Base-by-base conservation (phyloP, 2,888 invertebrate species). In the Asteroscopus sphinx region DNA sequence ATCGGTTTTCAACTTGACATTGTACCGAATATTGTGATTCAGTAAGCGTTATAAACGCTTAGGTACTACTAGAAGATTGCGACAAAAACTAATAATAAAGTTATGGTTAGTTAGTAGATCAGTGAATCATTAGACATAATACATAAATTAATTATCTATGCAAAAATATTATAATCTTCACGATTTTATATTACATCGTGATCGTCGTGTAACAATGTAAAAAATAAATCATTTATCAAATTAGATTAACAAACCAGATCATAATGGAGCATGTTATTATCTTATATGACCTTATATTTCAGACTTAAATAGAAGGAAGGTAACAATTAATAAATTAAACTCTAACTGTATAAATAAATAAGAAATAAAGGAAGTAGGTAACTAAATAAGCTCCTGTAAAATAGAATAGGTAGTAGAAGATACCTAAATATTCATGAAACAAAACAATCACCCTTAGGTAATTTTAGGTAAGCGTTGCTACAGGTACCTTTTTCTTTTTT, bases 1-100 rank as follows among this genome's bases (percentile, higher is more conserved):
- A 47, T 58, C 47, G 55, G 69, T 74, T 76, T 79, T 81, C 74
- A 83, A 83, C 80, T 83, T 83, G 83, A 85, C 83, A 83, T 84
- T 85, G 84, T 69, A 61, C 73, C 57, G 62, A 69, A 77, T 76
- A 69, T 66, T 60, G 47, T 54, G 51, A 67, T 64, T 49, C 41
- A 51, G 47, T 67, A 47, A 48, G 33, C 17, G 49, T 60, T 36
- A n/a, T n/a, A n/a, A n/a, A n/a, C n/a, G n/a, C 46, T 13, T 21
- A 21, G 17, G 17, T 25, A 53, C 35, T 25, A 53, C 35, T 40
- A 25, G 7, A 15, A 28, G 13, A 69, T 54, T 54, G 36, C 49
- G 47, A 56, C 30, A 26, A 39, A 66, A 28, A 33, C 1, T 36
- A 4, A 36, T 25, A n/a, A 26, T 21, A 4, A 32, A 0, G 21